phyloP scores from a whole-genome alignment of 2,888 invertebrate species.

The Labia minor region DNA sequence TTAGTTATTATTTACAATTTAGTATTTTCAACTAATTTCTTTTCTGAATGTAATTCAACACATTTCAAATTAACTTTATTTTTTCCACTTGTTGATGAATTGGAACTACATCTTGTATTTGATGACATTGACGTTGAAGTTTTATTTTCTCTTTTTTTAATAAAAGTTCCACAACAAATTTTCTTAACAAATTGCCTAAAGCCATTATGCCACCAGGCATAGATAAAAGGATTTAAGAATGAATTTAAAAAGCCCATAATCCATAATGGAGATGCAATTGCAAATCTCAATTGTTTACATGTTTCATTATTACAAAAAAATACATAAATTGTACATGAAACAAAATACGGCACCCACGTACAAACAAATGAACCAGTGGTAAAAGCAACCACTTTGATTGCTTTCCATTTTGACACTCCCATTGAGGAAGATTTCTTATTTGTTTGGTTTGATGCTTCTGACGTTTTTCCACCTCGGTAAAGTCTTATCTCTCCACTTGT shows the following conservation, averaged over 20 bases:
- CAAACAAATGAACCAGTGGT: conserved; percentile 49
- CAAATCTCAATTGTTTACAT: conserved; percentile 41
- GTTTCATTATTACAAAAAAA: conserved; percentile 40
- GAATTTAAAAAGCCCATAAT: conserved; percentile 51
- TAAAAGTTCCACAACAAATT: conserved; percentile 28
- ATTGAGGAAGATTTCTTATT: neutral
- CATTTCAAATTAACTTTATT: neutral
- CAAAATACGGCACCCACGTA: conserved; percentile 53
- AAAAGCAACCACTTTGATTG: conserved; percentile 49
- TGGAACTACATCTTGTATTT: neutral
- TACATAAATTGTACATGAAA: conserved; percentile 45
- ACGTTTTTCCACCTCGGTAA: conserved; percentile 16
- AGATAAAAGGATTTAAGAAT: conserved; percentile 52
- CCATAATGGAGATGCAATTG: conserved; percentile 48
- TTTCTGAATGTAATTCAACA: too few species aligned
- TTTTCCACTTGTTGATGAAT: neutral
- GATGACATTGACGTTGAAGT: neutral
- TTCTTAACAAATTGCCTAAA: conserved; percentile 43
- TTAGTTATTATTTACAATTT: neutral
- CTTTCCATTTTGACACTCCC: conserved; percentile 45
- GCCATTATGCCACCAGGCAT: conserved; percentile 61
- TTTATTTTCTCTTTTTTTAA: neutral
- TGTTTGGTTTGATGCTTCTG: neutral
- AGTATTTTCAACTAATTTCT: neutral
- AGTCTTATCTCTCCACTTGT: conserved; percentile 17